phyloP scores from a whole-genome alignment of 2,797 vertebrate genomes.

The Carduelis carduelis region DNA sequence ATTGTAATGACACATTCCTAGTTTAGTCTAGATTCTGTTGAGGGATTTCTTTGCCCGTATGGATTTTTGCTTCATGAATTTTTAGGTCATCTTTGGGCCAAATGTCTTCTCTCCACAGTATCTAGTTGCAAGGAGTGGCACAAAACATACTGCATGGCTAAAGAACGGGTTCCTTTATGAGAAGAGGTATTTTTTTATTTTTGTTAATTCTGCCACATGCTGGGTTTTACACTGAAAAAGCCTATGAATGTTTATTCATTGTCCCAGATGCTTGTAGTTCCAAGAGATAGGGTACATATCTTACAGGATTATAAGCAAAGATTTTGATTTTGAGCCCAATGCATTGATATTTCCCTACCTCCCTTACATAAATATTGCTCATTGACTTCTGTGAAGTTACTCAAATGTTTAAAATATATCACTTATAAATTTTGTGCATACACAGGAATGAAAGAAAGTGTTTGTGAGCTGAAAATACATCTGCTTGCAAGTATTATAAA shows the following conservation, averaged over 20 bases:
- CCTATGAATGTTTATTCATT: background rate
- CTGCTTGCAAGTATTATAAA: background rate
- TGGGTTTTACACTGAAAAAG: background rate
- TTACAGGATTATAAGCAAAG: background rate
- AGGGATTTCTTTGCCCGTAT: background rate
- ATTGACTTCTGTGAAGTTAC: background rate
- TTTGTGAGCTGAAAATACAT: background rate
- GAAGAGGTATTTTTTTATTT: background rate
- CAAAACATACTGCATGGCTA: background rate
- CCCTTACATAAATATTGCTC: background rate
- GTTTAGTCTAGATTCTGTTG: background rate
- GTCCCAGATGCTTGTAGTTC: background rate
- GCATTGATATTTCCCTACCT: background rate
- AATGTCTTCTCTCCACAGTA: background rate
- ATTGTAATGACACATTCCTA: background rate
- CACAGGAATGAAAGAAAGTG: background rate
- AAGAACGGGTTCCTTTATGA: background rate
- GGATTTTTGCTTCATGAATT: background rate
- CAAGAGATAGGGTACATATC: background rate
- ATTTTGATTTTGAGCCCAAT: background rate
- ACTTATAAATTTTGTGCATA: background rate
- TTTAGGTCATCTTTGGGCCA: background rate
- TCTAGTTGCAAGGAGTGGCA: background rate
- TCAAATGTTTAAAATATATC: background rate
- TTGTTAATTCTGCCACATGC: background rate